A percentile compares a stretch with the other conserved stretches of the same genome.
Conservation (phyloP, 2,888 invertebrate species). For the Cylindroiulus punctatus region DNA sequence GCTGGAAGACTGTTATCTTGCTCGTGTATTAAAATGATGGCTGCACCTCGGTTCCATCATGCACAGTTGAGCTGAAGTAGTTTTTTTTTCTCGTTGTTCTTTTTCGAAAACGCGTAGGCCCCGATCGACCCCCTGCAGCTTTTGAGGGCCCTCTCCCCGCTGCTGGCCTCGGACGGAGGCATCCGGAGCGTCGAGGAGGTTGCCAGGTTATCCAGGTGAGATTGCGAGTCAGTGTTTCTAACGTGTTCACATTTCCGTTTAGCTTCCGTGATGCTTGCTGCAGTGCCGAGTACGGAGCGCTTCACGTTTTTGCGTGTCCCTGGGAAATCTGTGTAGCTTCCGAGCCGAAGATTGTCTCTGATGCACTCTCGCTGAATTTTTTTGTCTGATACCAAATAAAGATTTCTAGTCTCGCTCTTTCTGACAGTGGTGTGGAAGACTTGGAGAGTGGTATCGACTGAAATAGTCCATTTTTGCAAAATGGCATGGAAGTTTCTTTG, state of each 20-base stretch:
- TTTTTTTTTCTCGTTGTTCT: constrained; percentile 15
- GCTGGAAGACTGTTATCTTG: neutral
- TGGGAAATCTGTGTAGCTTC: neutral
- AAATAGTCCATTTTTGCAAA: too few species aligned
- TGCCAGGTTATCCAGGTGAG: constrained; percentile 84
- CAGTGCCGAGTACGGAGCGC: neutral
- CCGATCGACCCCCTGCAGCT: constrained; percentile 91
- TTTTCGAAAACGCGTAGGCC: constrained; percentile 72
- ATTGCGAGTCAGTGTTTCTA: constrained; percentile 58
- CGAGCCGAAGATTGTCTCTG: neutral
- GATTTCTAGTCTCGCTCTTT: neutral
- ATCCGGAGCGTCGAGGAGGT: constrained; percentile 90
- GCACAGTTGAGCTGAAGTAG: neutral
- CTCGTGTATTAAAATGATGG: neutral
- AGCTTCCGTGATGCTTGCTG: neutral
- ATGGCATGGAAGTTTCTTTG: too few species aligned
- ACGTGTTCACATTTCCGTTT: neutral
- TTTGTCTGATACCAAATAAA: constrained; percentile 9
- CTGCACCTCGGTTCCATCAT: neutral
- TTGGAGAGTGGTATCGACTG: neutral
- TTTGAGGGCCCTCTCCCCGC: constrained; percentile 86
- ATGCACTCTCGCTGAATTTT: neutral
- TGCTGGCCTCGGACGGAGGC: constrained; percentile 82
- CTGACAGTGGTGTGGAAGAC: neutral
- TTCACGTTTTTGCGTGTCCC: neutral